Base-by-base conservation (phyloP, 2,888 invertebrate species). In the Metopia argyrocephala region DNA sequence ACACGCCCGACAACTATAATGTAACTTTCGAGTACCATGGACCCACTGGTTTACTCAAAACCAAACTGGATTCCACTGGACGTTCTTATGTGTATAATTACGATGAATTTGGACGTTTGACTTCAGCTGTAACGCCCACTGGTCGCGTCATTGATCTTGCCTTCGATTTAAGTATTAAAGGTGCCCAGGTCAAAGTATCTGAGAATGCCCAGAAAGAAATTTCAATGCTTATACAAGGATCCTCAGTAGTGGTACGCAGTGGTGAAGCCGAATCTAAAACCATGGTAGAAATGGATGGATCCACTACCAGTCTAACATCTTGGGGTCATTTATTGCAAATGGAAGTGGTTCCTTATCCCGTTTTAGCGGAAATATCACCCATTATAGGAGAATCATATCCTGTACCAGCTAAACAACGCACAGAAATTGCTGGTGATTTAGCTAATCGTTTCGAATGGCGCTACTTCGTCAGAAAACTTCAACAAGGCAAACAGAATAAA, bases 361-460 rank as follows among this genome's bases (percentile, higher is more conserved):
- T 98, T 61, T 91, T 98, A 25, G 95, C 95, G n/a, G 97, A 97
- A 90, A 94, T 96, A 52, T 96, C 96, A 87, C 96, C 96, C 0
- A 92, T 97, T 2, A 89, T 97, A n/a, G 96, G 95, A 0, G 97
- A 97, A 90, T 96, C 96, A 86, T 97, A 96, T 87, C 97, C 97
- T 0, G 96, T 97, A 0, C 96, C 97, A 1, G 96, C 96, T 0
- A 96, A 97, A 87, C 97, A 97, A 89, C 93, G 95, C 78, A 96
- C 96, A 0, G 97, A 97, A 91, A 95, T 97, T 18, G 96, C 96
- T 25, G 96, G 97, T 0, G 97, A 97, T 87, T 90, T 97, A 70
- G 96, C 97, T 0, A 98, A 98, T 87, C 93, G 97, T 83, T 96
- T 98, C 86, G 98, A 98, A 91, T 98, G 98, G 98, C 93, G 97